phyloP scores from a whole-genome alignment of 1,140 invertebrate genomes.

The Leptopilina clavipes region DNA sequence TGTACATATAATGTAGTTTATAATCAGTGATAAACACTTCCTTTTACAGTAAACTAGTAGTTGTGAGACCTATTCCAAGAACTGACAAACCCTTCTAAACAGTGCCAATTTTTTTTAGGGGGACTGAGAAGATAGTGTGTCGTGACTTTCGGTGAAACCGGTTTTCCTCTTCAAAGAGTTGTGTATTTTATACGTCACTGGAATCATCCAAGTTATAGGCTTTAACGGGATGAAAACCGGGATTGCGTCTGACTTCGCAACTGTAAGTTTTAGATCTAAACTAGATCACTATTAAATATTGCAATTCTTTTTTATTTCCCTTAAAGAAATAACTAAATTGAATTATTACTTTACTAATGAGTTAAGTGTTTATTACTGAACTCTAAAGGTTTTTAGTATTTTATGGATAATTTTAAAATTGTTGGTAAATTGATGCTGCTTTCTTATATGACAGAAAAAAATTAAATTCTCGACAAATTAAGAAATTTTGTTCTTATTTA shows the following conservation, averaged over 20 bases:
- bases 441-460: too few species aligned
- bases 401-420: neutral
- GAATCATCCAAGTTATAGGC: constrained; percentile 28
- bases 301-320: neutral
- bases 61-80: constrained; percentile 4
- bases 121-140: neutral
- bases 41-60: constrained; percentile 21
- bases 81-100: constrained; percentile 29
- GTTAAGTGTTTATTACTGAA: neutral
- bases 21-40: constrained; percentile 3
- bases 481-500: too few species aligned
- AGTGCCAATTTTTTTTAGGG: constrained; percentile 1
- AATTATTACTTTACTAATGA: neutral
- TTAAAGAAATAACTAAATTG: neutral
- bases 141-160: constrained; percentile 62
- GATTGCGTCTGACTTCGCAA: constrained; percentile 48
- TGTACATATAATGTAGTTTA: neutral
- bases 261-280: neutral
- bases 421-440: neutral
- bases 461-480: too few species aligned
- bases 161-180: constrained; percentile 51
- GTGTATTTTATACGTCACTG: constrained; percentile 29
- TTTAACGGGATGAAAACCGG: constrained; percentile 46
- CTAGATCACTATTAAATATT: constrained; percentile 8
- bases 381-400: neutral